Conservation (phyloP, 2,797 vertebrate species). For the Tenualosa thibaudeaui region DNA sequence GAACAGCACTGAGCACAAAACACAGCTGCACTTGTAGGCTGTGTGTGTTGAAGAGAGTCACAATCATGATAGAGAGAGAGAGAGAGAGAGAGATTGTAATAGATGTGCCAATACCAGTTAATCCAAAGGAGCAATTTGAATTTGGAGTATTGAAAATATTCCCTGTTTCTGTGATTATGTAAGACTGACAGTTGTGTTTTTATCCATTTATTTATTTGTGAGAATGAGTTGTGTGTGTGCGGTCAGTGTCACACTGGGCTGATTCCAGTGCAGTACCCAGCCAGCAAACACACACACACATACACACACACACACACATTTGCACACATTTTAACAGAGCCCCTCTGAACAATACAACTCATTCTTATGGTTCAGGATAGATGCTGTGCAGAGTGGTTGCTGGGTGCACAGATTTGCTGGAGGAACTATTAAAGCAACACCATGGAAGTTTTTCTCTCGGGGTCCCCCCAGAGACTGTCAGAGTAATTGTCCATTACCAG, state of each 20-base stretch:
- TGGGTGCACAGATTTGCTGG: not conserved
- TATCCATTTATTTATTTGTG: not conserved
- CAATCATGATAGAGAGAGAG: not conserved
- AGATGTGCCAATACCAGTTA: no score
- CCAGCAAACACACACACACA: not conserved
- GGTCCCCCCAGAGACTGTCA: no score
- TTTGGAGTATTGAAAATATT: no score
- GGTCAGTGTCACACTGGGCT: not conserved
- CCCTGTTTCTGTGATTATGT: not conserved
- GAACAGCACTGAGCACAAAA: not conserved
- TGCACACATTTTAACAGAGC: not conserved
- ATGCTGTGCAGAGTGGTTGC: not conserved
- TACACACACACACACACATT: not conserved
- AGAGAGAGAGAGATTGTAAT: not conserved
- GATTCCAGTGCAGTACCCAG: not conserved
- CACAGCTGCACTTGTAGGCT: slow-evolving; percentile 3
- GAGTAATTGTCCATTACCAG: no score
- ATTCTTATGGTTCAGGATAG: not conserved
- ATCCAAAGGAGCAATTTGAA: no score
- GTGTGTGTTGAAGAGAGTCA: not conserved
- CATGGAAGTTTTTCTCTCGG: no score
- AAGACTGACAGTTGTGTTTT: not conserved
- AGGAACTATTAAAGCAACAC: no score
- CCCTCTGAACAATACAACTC: not conserved
- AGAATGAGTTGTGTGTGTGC: not conserved